Evolutionary conservation across 1,140 invertebrate species (phyloP).

Genomic region (Drosophila dunni): DNA sequence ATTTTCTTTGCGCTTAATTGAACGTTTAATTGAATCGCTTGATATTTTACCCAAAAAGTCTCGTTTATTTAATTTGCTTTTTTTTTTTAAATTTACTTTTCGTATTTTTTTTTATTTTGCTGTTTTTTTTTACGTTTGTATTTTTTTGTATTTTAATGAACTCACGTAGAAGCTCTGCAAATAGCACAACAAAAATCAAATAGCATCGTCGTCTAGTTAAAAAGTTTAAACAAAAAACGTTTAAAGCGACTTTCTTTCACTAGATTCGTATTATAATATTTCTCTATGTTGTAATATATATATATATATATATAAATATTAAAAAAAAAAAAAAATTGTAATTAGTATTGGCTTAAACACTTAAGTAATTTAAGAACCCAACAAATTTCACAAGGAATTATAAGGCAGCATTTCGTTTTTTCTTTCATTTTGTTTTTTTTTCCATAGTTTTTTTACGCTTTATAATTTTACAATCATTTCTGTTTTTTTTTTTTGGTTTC

Average conservation of each 20-base stretch:
- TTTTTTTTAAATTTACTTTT: constrained; percentile 7
- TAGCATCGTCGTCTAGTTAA: constrained; percentile 32
- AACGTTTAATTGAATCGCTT: constrained; percentile 79
- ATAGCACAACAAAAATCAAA: constrained; percentile 58
- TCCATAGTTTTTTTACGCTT: constrained; percentile 15
- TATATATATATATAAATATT: constrained; percentile 37
- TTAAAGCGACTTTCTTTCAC: constrained; percentile 61
- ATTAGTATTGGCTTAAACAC: constrained; percentile 60
- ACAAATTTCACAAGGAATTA: constrained; percentile 79
- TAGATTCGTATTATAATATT: constrained; percentile 37
- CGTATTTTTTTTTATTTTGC: constrained; percentile 24
- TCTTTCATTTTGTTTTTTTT: constrained; percentile 15
- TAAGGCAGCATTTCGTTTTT: constrained; percentile 78
- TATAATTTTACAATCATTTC: constrained; percentile 27
- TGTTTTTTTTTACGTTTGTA: constrained; percentile 19
- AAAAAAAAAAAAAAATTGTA: constrained; percentile 46
- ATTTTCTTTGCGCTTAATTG: constrained; percentile 60
- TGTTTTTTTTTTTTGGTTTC: constrained; percentile 28
- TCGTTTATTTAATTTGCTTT: constrained; percentile 5
- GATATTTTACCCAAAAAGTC: constrained; percentile 63
- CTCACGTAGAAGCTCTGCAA: constrained; percentile 63
- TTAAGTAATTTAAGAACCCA: constrained; percentile 56
- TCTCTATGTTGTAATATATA: constrained; percentile 37
- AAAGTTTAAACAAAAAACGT: constrained; percentile 52
- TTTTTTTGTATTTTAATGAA: constrained; percentile 27